Evolutionary conservation across 2,113 vertebrate species (phyloP).

Genomic region (Silurus glanis): DNA sequence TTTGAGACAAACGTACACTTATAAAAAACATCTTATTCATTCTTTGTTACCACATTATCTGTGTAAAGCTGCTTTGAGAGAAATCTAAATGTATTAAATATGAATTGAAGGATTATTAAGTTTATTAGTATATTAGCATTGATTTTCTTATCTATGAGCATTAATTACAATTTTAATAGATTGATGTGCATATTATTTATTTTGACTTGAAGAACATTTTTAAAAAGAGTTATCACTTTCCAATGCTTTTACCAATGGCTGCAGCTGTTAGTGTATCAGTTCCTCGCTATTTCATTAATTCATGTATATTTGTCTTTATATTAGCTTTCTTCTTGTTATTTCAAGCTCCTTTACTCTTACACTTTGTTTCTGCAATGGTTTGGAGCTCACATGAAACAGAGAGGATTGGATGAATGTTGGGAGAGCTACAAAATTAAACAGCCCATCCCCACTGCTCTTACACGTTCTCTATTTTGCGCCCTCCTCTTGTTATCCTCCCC

Average conservation of each 20-base stretch:
- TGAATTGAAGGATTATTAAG: background rate
- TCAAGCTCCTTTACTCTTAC: background rate
- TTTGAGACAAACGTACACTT: too few species aligned
- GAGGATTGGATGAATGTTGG: constrained; percentile 48
- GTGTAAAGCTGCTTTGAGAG: too few species aligned
- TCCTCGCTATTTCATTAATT: background rate
- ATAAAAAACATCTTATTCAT: too few species aligned
- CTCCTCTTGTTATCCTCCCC: constrained; percentile 66
- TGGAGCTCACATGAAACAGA: constrained; percentile 32
- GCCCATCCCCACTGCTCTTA: constrained; percentile 51
- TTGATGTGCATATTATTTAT: too few species aligned
- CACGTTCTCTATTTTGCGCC: constrained; percentile 28
- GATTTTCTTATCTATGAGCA: too few species aligned
- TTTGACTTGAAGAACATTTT: too few species aligned
- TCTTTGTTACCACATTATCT: too few species aligned
- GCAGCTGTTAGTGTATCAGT: background rate
- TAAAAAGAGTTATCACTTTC: too few species aligned
- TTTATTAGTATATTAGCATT: too few species aligned
- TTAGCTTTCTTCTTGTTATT: background rate
- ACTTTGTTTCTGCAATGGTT: constrained; percentile 24
- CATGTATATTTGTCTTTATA: background rate
- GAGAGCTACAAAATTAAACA: constrained; percentile 58
- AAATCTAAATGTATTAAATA: background rate
- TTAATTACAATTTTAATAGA: too few species aligned
- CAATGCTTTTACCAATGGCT: background rate